Base-by-base conservation (phyloP, 2,888 invertebrate genomes). In the Clistopyga incitator region DNA sequence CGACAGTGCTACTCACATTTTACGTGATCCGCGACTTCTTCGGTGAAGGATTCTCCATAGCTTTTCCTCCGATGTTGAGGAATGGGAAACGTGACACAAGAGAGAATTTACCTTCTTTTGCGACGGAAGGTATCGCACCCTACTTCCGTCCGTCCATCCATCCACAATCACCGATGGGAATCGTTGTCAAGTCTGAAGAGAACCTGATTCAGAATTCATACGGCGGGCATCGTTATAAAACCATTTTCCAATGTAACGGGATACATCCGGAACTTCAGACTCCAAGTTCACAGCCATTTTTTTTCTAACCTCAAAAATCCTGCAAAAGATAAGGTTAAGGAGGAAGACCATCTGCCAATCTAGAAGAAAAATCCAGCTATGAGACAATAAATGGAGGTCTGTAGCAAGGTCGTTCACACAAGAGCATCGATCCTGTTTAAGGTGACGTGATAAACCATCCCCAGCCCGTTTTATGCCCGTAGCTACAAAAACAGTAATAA, bases 21-120 rank as follows among this genome's bases (percentile, higher is more conserved):
- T 45, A 13, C 15, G 25, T 23, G 42, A 45, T 71, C 38, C 45
- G n/a, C 52, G 34, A 47, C 20, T 61, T 56, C 18, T 20, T 15
- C 42, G 13, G 8, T 23, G 20, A 67, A 74, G 61, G 59, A 74
- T 72, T 68, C 54, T 23, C 72, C 72, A 82, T 67, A 78, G 77
- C 72, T 71, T 68, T 42, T 59, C 11, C 52, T 59, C 11, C 52
- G 15, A 78, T 74, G 77, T 67, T 42, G 25, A n/a, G 56, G 18
- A 23, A 59, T 45, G 38, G 67, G 15, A 59, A 38, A 23, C n/a
- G 15, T 56, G 18, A 25, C 50, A 54, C 52, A 47, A 29, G 38
- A 81, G 15, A 74, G 64, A 59, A 34, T 52, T 61, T 34, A 15
- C 34, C 25, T 23, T 18, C n/a, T 42, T 18, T 11, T 18, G 50